Evolutionary conservation across 2,888 invertebrate genomes (phyloP), one percentile per base, ranked within the genome.

Genomic region (Pheosia tremula): DNA sequence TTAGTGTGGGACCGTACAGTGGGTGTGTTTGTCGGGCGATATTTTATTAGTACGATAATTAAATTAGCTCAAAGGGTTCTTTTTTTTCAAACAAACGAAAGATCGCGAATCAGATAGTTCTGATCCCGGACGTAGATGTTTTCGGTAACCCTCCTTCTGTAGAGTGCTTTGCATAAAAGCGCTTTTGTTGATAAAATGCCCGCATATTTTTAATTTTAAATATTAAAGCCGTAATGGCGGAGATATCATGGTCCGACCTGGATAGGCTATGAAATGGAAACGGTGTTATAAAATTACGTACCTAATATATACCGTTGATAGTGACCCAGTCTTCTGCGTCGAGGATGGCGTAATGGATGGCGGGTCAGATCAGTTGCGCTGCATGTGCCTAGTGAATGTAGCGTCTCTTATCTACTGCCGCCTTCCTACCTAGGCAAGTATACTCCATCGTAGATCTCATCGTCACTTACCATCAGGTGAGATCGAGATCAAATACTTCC

Each of bases 131-230:
- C 61, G 54, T 57, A 58, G 56, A 45, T 61, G 71, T 72, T 71
- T 78, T 73, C 71, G 69, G 65, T 61, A 72, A 67, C 64, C 65
- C 62, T 59, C 53, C 41, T 5, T 6, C 11, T n/a, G 56, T 13
- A 13, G 57, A 49, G 5, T 64, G 59, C 62, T 63, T 69, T 64
- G 62, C 39, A 71, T 72, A 76, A 69, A 61, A 58, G 13, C 61
- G 66, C 69, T 73, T 24, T 76, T 73, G 72, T 72, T 71, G 78
- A 72, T 72, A 77, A 75, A 68, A 69, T 53, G 60, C 74, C 72
- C 71, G 71, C 77, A 78, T 72, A 64, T 55, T 69, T 24, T 59
- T 66, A 69, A 69, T 78, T 74, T 66, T 58, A 57, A 67, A 62
- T 74, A 72, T 75, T 68, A 65, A 74, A 72, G 10, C 57, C 53